Conservation (phyloP, 2,888 invertebrate species). For the Ganaspis brasiliensis region DNA sequence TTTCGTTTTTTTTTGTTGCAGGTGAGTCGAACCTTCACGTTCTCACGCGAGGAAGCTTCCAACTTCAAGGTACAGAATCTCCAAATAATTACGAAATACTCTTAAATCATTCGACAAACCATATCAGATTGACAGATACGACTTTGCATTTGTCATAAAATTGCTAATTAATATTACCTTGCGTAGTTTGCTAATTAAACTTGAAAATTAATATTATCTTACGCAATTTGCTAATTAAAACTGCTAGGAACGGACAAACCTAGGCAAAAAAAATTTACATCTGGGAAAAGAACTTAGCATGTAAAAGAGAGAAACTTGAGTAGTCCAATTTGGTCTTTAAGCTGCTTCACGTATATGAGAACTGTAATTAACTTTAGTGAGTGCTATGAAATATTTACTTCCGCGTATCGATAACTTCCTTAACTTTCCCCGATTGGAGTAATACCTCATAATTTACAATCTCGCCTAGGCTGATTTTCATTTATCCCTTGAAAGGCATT, state of each 20-base stretch:
- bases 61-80: slow-evolving; percentile 3
- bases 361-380: background rate
- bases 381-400: slow-evolving; percentile 13
- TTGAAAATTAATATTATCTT: too few relatives aligned
- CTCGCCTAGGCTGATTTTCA: slow-evolving; percentile 23
- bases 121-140: too few relatives aligned
- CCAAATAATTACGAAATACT: too few relatives aligned
- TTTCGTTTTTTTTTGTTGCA: slow-evolving; percentile 29
- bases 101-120: too few relatives aligned
- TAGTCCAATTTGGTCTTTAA: background rate
- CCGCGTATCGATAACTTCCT: slow-evolving; percentile 11
- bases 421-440: slow-evolving; percentile 11
- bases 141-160: too few relatives aligned
- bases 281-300: background rate
- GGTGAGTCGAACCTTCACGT: slow-evolving; percentile 29
- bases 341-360: background rate
- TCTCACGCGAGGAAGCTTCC: slow-evolving; percentile 24
- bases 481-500: slow-evolving; percentile 16
- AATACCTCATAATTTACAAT: slow-evolving; percentile 32
- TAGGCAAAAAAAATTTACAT: background rate
- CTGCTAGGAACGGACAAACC: too few relatives aligned
- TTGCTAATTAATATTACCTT: too few relatives aligned
- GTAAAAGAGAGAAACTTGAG: background rate
- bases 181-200: too few relatives aligned
- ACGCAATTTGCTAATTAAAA: too few relatives aligned